Evolutionary conservation across 2,113 vertebrate species (phyloP), one percentile per base, ranked within the genome.

Genomic region (Scartelaos histophorus): DNA sequence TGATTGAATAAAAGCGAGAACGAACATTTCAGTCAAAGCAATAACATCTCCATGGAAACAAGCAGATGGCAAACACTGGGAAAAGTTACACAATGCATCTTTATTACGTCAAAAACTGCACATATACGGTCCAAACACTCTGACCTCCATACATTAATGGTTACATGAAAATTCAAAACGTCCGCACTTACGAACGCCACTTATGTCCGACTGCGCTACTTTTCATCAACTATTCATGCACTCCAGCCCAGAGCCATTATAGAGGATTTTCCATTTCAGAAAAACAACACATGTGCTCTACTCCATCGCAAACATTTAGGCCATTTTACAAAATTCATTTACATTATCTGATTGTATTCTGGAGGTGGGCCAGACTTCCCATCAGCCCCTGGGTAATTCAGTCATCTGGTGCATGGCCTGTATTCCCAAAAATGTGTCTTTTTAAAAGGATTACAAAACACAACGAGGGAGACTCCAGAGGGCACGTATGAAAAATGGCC

Each of bases 201-300:
- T 58, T 12, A 47, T 65, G 64, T 69, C 0, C 54, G 21, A 56
- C 66, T 56, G 29, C 65, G 13, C 74, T 65, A 17, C 35, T 73
- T 73, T 78, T 29, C 78, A 80, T 86, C 69, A 84, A 83, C 68
- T 86, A 88, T 84, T 75, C 7, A 87, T 80, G 58, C 1, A n/a
- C 61, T 51, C 1, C 66, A 67, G 21, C 60, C 15, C 4, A 25
- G 24, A 29, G 80, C 66, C 70, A 69, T 66, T 73, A 75, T 61
- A 13, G 46, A 58, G 69, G 17, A 70, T 79, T 81, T 67, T 73
- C 62, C 13, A 61, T 79, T 75, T 43, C 66, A 74, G 64, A 60
- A 78, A 85, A 79, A 87, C 77, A 81, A 67, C 34, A 74, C 53
- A n/a, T n/a, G 21, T 56, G n/a, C 62, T 64, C 29, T 53, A 75